Evolutionary conservation across 1,140 invertebrate species (phyloP).

Genomic region (Meloidogyne hapla): DNA sequence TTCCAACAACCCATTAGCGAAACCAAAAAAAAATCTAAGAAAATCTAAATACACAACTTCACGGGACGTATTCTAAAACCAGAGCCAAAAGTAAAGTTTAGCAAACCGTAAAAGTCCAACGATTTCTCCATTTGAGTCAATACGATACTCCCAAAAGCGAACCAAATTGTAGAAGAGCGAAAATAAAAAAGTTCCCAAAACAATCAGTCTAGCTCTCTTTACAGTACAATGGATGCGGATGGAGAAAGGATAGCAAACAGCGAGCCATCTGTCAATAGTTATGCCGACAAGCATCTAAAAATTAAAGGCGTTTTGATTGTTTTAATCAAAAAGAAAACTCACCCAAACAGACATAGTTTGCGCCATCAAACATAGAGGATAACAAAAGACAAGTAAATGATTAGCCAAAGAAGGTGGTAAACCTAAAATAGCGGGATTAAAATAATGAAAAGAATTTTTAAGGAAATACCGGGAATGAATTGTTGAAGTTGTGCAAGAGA

Average conservation of each 20-base stretch:
- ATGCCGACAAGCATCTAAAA: constrained; percentile 76
- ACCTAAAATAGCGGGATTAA: constrained; percentile 26
- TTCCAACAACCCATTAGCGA: too few species aligned
- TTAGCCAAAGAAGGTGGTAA: constrained; percentile 44
- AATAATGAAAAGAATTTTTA: not conserved
- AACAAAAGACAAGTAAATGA: constrained; percentile 53
- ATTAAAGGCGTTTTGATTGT: not conserved
- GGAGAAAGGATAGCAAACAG: constrained; percentile 61
- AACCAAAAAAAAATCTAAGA: too few species aligned
- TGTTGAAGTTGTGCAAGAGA: constrained; percentile 51
- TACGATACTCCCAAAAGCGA: constrained; percentile 61
- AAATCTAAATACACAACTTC: too few species aligned
- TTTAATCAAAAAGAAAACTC: not conserved
- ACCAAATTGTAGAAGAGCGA: constrained; percentile 60
- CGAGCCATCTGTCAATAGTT: constrained; percentile 88
- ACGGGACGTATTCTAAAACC: not conserved
- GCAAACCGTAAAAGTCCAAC: constrained; percentile 34
- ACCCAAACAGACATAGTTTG: constrained; percentile 50
- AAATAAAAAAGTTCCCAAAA: constrained; percentile 54
- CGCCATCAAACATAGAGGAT: constrained; percentile 58
- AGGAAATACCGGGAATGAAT: constrained; percentile 47
- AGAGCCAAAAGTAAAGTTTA: not conserved
- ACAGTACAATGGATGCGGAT: constrained; percentile 57
- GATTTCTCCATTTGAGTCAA: constrained; percentile 27
- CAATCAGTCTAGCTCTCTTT: constrained; percentile 55